These are phyloP conservation scores for Cherax quadricarinatus DNA, from an alignment of 1,140 invertebrate genomes.

Conservation along the genomic window DNA sequence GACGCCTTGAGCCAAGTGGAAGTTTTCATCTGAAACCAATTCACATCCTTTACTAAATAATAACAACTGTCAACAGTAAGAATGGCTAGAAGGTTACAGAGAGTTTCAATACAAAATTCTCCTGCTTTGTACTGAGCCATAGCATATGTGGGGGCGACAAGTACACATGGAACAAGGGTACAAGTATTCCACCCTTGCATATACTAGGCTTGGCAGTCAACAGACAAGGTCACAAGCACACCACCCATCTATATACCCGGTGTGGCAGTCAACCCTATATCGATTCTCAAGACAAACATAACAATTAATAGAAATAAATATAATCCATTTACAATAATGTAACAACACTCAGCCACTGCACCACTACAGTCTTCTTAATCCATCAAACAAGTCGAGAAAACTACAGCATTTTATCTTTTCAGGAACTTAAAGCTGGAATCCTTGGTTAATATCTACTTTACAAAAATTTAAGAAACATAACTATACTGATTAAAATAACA, in stretches of 20 bases:
- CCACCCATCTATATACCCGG: constrained; percentile 24
- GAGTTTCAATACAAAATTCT: constrained; percentile 62
- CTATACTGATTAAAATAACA: constrained; percentile 54
- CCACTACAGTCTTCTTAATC: constrained; percentile 58
- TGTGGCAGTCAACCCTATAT: constrained; percentile 54
- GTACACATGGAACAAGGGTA: constrained; percentile 45
- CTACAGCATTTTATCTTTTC: constrained; percentile 54
- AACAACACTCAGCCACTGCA: constrained; percentile 67
- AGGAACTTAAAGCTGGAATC: constrained; percentile 68
- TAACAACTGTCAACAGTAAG: not conserved
- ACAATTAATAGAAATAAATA: constrained; percentile 72
- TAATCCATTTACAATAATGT: constrained; percentile 66
- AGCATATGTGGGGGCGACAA: constrained; percentile 42
- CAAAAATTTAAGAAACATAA: constrained; percentile 32
- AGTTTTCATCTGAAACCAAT: not conserved
- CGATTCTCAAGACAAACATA: constrained; percentile 66
- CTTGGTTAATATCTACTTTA: constrained; percentile 65
- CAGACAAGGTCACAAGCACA: constrained; percentile 37
- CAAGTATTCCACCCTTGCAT: constrained; percentile 33
- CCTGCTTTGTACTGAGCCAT: constrained; percentile 65
- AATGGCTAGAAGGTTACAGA: constrained; percentile 21
- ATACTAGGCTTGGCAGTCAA: constrained; percentile 37
- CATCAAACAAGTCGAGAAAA: constrained; percentile 52
- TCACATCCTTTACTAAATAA: not conserved
- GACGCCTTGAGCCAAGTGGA: not conserved